Percentiles rank a stretch among this genome's conserved stretches.
Conservation (phyloP, 1,140 invertebrate genomes). For the Nixonia krombeini region DNA sequence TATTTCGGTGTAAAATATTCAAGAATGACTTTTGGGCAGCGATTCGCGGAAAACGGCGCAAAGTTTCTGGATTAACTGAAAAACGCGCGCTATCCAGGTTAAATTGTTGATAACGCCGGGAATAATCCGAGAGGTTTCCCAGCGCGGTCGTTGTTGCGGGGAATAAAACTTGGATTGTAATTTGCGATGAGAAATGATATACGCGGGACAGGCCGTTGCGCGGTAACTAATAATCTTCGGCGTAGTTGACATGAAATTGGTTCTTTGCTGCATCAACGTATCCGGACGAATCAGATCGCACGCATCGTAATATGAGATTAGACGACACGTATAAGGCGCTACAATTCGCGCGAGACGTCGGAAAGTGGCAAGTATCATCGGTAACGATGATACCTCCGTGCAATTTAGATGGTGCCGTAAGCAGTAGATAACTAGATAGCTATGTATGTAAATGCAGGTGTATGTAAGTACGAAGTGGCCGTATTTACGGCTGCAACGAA, state of each 20-base stretch:
- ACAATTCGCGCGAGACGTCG: conserved; percentile 41
- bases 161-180: too few species aligned
- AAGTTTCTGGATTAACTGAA: background rate
- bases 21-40: background rate
- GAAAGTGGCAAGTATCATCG: conserved; percentile 8
- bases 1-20: conserved; percentile 7
- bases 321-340: conserved; percentile 28
- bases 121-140: too few species aligned
- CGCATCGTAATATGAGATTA: conserved; percentile 6
- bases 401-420: conserved; percentile 26
- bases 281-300: conserved; percentile 6
- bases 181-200: too few species aligned
- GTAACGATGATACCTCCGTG: conserved; percentile 13
- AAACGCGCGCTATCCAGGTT: too few species aligned
- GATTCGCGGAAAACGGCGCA: background rate
- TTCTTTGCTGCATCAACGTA: conserved; percentile 1
- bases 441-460: conserved; percentile 39
- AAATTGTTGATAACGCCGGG: too few species aligned
- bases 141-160: too few species aligned
- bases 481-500: conserved; percentile 31
- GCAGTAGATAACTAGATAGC: conserved; percentile 31
- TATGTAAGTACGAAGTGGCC: conserved; percentile 14
- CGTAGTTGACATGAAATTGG: too few species aligned
- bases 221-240: too few species aligned
- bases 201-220: too few species aligned